Evolutionary conservation across 2,113 vertebrate species (phyloP), one percentile per base, ranked within the genome.

Genomic region (Tachuris rubrigastra): DNA sequence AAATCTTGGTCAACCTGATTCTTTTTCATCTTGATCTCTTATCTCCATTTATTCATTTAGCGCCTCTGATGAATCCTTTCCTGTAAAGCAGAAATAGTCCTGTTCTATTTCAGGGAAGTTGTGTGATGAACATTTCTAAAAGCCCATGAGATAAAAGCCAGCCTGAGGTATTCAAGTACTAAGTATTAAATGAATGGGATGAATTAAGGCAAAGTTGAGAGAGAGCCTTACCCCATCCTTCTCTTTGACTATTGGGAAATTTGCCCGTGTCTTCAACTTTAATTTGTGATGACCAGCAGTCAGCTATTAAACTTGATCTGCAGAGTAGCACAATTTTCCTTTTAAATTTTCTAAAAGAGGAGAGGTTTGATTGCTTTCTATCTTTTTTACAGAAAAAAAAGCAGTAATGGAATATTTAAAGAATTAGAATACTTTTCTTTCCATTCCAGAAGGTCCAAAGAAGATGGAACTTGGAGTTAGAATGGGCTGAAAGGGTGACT

Each of bases 71-170:
- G 14, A 87, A 94, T 93, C 33, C n/a, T 90, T 96, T 93, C 75
- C 92, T 77, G 75, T 83, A 95, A 96, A 92, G 47, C 62, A 93
- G 71, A 95, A 90, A 94, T 46, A 83, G 55, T 50, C 50, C 41
- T 33, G 28, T 88, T 73, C 87, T 92, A 77, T 94, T 97, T 94
- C 85, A 92, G 79, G 72, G 59, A 93, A 86, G 46, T 42, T 88
- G 12, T 88, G 41, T 88, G 85, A 90, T 80, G 66, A 90, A 93
- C 5, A 0, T 73, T 93, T 80, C 73, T 76, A 95, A 80, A 90
- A 79, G 88, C 52, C 63, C 66, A 53, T 24, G 24, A 91, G 67
- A 85, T 69, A 92, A 91, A 95, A 92, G 90, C 71, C 75, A 83
- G 72, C 83, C 69, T 62, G 55, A 66, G 65, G 33, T 53, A 90